Base-by-base conservation (phyloP, 2,113 vertebrate genomes). In the Cyprinodon tularosa region DNA sequence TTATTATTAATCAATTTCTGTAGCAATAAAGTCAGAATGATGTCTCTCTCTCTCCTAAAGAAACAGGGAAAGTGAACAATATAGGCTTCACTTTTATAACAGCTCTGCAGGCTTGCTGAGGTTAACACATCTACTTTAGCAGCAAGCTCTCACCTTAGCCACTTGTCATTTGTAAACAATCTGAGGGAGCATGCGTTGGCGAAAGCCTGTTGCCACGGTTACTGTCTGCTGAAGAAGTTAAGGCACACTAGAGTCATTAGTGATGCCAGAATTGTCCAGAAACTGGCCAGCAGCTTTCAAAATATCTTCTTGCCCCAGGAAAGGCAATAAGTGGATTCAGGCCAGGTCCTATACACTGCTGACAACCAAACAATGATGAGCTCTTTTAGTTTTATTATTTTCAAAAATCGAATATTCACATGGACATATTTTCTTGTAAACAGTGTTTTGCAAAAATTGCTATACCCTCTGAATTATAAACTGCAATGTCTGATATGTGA, bases 231-330 rank as follows among this genome's bases (percentile, higher is more conserved):
- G 89, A 83, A 90, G 73, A 87, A 83, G 67, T 83, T 82, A 65
- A 62, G 72, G 71, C 64, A 77, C 87, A 69, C 45, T 79, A 68
- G 63, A 62, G 86, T 92, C 78, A 93, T 94, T 90, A 91, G 77
- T 71, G 75, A 92, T 93, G 92, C 90, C 71, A 76, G 82, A 61
- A 72, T 85, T 91, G 90, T 94, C 83, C 78, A 87, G 83, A 87
- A 82, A 84, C 80, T 90, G 79, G 77, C 78, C 84, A 82, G 82
- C 76, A 88, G 82, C 75, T 88, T 87, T 83, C 77, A 80, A 75
- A 68, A 72, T 68, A 81, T 84, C 66, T 60, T 22, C 62, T 76
- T 82, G 71, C 72, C 82, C 68, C 73, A 73, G 84, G 84, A 70
- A 76, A 62, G 69, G 77, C 78, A 82, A 84, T 78, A 82, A 83